Conservation (phyloP, 2,888 invertebrate species). For the Drosophila austrosaltans region DNA sequence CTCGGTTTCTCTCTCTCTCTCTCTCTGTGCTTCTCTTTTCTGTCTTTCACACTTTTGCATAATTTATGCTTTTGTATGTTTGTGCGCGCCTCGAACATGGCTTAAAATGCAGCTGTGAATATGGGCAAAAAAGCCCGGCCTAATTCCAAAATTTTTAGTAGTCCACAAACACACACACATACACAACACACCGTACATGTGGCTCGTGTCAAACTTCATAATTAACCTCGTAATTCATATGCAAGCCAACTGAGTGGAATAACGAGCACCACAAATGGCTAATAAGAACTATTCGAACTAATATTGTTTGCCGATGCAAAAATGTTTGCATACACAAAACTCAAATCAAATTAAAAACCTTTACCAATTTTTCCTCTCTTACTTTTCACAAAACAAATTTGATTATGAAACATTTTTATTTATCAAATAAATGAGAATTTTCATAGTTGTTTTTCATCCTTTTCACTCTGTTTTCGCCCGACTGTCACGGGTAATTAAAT, state of each 20-base stretch:
- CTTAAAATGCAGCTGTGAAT: constrained; percentile 6
- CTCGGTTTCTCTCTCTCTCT: background rate
- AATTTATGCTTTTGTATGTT: constrained; percentile 9
- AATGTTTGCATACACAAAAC: background rate
- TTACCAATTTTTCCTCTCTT: no score
- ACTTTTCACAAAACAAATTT: no score
- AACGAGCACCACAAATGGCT: background rate
- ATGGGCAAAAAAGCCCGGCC: constrained; percentile 13
- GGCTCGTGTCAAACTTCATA: constrained; percentile 52
- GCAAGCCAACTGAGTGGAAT: constrained; percentile 27
- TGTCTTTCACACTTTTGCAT: background rate
- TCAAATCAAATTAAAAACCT: no score
- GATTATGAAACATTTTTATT: background rate
- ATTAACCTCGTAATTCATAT: constrained; percentile 60
- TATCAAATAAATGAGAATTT: constrained; percentile 1
- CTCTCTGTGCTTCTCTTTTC: background rate
- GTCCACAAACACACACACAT: constrained; percentile 16
- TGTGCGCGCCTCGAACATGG: constrained; percentile 6
- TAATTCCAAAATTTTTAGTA: background rate
- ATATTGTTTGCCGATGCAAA: background rate
- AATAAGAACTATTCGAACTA: no score
- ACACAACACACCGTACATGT: constrained; percentile 28
- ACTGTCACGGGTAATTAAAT: constrained; percentile 35
- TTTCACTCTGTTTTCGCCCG: background rate
- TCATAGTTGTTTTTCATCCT: background rate